phyloP scores from a whole-genome alignment of 2,797 vertebrate genomes.

The Pangasius macronema region DNA sequence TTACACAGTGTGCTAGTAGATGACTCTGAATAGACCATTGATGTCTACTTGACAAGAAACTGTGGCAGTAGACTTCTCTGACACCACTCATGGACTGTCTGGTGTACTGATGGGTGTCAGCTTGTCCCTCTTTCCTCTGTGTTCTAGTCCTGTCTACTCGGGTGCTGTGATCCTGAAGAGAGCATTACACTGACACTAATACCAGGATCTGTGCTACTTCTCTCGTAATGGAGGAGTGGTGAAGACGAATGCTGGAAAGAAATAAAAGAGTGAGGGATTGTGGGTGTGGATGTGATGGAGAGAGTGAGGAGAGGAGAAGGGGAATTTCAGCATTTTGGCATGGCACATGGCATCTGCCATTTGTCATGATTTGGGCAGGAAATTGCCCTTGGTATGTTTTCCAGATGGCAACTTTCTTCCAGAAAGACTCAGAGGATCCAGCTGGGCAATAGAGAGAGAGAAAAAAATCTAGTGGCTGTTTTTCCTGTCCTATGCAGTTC shows the following conservation, averaged over 20 bases:
- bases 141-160: conserved; percentile 24
- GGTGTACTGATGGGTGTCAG: conserved; percentile 27
- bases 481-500: conserved; percentile 15
- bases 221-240: conserved; percentile 9
- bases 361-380: conserved; percentile 55
- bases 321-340: conserved; percentile 40
- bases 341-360: conserved; percentile 35
- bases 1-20: conserved; percentile 2
- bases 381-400: conserved; percentile 46
- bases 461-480: conserved; percentile 14
- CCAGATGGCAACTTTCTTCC: conserved; percentile 53
- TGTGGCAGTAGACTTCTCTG: conserved; percentile 21
- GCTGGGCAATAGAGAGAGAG: conserved; percentile 36
- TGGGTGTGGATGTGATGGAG: neutral
- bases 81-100: conserved; percentile 18
- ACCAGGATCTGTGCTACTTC: conserved; percentile 22
- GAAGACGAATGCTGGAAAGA: neutral
- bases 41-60: conserved; percentile 28
- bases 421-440: conserved; percentile 47
- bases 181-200: conserved; percentile 26
- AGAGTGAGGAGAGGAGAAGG: neutral
- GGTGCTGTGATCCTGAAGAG: neutral
- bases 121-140: conserved; percentile 15
- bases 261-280: neutral
- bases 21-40: conserved; percentile 24